Base-by-base conservation (phyloP, 92 coral and sea anemone genomes). In the Anthopleura xanthogrammica region DNA sequence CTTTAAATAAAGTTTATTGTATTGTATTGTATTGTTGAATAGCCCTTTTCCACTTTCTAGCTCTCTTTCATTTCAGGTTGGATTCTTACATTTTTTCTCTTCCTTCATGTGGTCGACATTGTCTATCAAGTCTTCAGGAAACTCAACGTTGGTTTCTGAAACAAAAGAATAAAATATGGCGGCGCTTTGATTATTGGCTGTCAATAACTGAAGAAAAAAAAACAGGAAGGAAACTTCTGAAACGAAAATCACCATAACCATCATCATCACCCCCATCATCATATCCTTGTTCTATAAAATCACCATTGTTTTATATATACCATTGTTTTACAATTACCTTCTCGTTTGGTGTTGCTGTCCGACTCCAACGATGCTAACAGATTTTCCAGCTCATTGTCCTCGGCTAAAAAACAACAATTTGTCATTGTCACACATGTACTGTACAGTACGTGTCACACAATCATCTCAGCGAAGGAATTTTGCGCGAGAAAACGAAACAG, bases 71-170 rank as follows among this genome's bases (percentile, higher is more conserved):
- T 46, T 46, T 5, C 50, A 46, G 50, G 50, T 9, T 46, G 50
- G 9, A 9, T 46, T 19, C 82, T 58, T 60, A 79, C 82, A 24
- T 79, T 24, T 57, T 60, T 14, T 13, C 50, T 79, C 72, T 24
- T 79, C 29, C 39, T 60, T 14, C 82, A 79, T 79, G 36, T 79
- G 82, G 36, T 79, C 82, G 9, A 60, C 57, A 8, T 60, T 41
- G 39, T 79, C 82, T 2, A 79, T 70, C 36, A 58, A 2, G 43
- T 39, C 58, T n/a, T 79, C 82, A 5, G 46, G 73, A 36, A 48
- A 70, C 4, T 68, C 48, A 17, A 39, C 57, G 54, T 60, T 40
- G 12, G 17, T 73, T 11, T 23, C 82, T 79, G 66, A 46, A 76
- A 46, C 56, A 22, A 76, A 16, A 48, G 7, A 17, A 52, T 2